A percentile compares a stretch with the other conserved stretches of the same genome.
Evolutionary conservation across 2,113 vertebrate species (phyloP).

Genomic region (Brienomyrus longianalis): DNA sequence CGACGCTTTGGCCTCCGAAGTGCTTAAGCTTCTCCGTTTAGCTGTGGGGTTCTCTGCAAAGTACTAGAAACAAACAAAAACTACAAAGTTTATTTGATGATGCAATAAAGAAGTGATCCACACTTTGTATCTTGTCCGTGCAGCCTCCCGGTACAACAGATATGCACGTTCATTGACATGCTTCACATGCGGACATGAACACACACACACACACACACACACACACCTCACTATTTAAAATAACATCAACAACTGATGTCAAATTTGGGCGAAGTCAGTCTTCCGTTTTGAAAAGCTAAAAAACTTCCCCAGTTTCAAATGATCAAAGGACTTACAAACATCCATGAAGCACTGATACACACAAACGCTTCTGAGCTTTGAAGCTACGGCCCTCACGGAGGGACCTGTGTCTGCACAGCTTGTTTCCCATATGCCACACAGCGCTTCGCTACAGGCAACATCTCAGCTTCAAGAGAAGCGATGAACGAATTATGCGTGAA

Average conservation of each 20-base stretch:
- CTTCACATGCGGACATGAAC: background rate
- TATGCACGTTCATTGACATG: background rate
- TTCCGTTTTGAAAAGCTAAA: background rate
- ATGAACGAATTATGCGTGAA: background rate
- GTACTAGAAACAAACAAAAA: conserved; percentile 60
- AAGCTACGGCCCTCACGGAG: background rate
- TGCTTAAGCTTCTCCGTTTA: conserved; percentile 78
- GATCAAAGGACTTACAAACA: background rate
- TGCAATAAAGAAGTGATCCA: background rate
- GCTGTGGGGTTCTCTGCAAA: conserved; percentile 85
- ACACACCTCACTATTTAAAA: background rate
- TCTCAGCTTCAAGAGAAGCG: background rate
- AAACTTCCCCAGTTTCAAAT: background rate
- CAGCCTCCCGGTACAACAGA: background rate
- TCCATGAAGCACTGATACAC: background rate
- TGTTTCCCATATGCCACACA: background rate
- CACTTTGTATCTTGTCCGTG: background rate
- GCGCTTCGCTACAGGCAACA: background rate
- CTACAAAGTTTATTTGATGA: background rate
- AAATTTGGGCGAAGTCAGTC: background rate
- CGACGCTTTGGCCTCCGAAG: conserved; percentile 69
- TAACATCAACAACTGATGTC: background rate
- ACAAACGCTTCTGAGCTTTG: background rate
- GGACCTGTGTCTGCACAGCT: background rate
- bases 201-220: background rate